These are phyloP conservation scores for Epinephelus fuscoguttatus DNA, from an alignment of 2,113 vertebrate genomes.

Conservation along the genomic window DNA sequence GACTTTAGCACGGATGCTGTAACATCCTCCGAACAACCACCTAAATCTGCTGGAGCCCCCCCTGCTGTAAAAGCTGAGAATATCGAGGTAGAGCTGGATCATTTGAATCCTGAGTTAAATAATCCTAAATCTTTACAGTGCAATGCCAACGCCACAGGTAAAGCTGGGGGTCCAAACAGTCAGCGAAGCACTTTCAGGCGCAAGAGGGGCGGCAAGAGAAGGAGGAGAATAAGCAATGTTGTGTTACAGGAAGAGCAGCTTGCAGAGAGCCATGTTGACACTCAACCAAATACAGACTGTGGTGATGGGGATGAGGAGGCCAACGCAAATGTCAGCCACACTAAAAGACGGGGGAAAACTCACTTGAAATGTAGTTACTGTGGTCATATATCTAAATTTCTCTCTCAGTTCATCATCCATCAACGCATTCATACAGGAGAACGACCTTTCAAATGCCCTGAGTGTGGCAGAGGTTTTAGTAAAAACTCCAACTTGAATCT, in stretches of 20 bases:
- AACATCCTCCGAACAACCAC: neutral
- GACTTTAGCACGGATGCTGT: neutral
- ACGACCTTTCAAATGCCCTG: conserved; percentile 80
- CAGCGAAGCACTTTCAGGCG: conserved; percentile 35
- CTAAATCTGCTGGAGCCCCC: neutral
- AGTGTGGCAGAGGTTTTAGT: conserved; percentile 82
- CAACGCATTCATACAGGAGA: conserved; percentile 84
- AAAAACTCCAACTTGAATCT: conserved; percentile 84
- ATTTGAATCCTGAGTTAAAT: conserved; percentile 31
- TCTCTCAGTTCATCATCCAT: conserved; percentile 84
- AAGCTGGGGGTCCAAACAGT: conserved; percentile 1
- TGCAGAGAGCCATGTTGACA: neutral
- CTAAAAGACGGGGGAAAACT: conserved; percentile 65
- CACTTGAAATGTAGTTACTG: conserved; percentile 80
- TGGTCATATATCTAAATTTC: conserved; percentile 74
- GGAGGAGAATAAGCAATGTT: conserved; percentile 45
- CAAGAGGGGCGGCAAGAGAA: conserved; percentile 67
- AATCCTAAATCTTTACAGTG: neutral
- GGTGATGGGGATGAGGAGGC: neutral
- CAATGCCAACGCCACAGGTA: neutral
- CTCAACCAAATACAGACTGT: conserved; percentile 19
- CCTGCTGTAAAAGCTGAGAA: conserved; percentile 62
- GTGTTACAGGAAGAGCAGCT: neutral
- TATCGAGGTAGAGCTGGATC: conserved; percentile 42
- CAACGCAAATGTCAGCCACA: conserved; percentile 2